These are phyloP conservation scores for Thymelicus acteon DNA, from an alignment of 2,888 invertebrate species.

Conservation along the genomic window DNA sequence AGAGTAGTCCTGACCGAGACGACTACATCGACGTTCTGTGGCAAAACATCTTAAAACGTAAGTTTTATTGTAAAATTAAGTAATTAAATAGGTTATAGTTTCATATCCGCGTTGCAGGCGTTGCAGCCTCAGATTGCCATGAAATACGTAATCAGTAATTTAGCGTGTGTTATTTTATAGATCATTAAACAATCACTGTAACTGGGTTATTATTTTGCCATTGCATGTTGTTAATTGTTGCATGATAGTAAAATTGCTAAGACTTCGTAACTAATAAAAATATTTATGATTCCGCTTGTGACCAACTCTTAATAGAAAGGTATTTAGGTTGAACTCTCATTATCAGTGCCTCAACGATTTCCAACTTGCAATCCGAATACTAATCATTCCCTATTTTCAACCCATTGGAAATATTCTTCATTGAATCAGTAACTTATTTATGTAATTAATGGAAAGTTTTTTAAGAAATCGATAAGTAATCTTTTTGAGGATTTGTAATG, in stretches of 20 bases:
- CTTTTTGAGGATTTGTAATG: too few species aligned
- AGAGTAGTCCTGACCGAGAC: constrained; percentile 91
- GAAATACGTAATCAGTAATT: constrained; percentile 4
- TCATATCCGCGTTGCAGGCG: constrained; percentile 25
- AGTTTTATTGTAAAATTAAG: constrained; percentile 42
- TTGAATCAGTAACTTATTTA: too few species aligned
- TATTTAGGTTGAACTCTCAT: constrained; percentile 22
- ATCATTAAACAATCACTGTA: background rate
- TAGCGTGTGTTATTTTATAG: background rate
- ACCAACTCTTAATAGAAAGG: constrained; percentile 3
- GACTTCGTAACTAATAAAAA: constrained; percentile 13
- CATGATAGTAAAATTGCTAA: constrained; percentile 2
- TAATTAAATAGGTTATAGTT: constrained; percentile 8
- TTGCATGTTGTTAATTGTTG: background rate
- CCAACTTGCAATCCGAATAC: constrained; percentile 25
- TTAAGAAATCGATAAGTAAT: too few species aligned
- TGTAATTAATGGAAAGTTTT: too few species aligned
- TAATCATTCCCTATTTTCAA: constrained; percentile 12
- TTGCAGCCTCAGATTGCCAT: background rate
- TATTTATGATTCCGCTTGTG: constrained; percentile 2
- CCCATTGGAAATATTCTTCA: too few species aligned
- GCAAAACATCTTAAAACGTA: constrained; percentile 88
- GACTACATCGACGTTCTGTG: constrained; percentile 89
- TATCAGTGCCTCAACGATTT: constrained; percentile 13
- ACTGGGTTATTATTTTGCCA: constrained; percentile 1